A percentile compares a stretch with the other conserved stretches of the same genome.
Conservation (phyloP, 2,113 vertebrate species). For the Nerophis lumbriciformis region DNA sequence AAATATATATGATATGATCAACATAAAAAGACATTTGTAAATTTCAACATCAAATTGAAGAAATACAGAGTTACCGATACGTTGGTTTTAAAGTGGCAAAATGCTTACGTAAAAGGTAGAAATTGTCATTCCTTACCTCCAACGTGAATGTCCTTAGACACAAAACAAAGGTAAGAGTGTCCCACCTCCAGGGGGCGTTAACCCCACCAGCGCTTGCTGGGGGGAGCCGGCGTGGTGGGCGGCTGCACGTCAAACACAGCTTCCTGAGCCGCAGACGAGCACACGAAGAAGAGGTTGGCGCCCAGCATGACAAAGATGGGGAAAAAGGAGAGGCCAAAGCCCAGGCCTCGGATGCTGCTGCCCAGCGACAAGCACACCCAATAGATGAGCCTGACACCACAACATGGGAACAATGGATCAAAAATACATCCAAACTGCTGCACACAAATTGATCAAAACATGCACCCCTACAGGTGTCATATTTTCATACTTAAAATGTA, state of each 20-base stretch:
- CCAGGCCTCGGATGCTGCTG: slow-evolving; percentile 77
- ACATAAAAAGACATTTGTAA: too few relatives aligned
- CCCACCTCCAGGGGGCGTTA: slow-evolving; percentile 45
- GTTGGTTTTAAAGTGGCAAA: too few relatives aligned
- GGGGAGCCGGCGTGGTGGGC: slow-evolving; percentile 20
- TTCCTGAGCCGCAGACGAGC: slow-evolving; percentile 66
- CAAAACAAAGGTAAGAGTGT: not conserved
- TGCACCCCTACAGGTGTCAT: too few relatives aligned
- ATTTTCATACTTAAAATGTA: too few relatives aligned
- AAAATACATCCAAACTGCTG: too few relatives aligned
- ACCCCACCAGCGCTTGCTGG: slow-evolving; percentile 73
- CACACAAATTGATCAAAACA: too few relatives aligned
- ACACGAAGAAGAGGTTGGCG: slow-evolving; percentile 82
- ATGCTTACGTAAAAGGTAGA: too few relatives aligned
- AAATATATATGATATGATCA: not conserved
- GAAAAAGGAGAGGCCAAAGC: slow-evolving; percentile 85
- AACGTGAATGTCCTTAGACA: too few relatives aligned
- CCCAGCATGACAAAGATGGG: slow-evolving; percentile 80
- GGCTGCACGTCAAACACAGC: slow-evolving; percentile 66
- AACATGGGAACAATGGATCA: too few relatives aligned
- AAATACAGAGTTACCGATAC: too few relatives aligned
- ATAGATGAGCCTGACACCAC: slow-evolving; percentile 77
- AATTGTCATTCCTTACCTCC: too few relatives aligned
- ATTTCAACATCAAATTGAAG: too few relatives aligned
- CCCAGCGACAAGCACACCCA: slow-evolving; percentile 80